phyloP scores from a whole-genome alignment of 2,113 vertebrate genomes.

The Gymnobelideus leadbeateri region DNA sequence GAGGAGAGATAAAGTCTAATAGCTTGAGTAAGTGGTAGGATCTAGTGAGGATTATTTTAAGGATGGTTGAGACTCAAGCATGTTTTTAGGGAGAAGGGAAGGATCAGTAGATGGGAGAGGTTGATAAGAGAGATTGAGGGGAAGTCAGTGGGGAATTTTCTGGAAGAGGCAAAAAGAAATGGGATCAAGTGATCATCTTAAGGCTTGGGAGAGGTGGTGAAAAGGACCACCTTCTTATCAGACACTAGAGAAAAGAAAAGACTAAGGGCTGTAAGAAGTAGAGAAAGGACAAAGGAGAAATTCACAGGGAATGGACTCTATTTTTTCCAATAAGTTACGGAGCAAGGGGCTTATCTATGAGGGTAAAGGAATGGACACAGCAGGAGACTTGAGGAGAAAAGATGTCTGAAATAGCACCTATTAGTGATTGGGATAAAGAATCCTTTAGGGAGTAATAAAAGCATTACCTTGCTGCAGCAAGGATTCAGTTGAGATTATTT shows the following conservation, averaged over 20 bases:
- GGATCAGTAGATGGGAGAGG: not conserved
- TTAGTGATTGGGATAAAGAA: not conserved
- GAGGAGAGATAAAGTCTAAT: not conserved
- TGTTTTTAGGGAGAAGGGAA: not conserved
- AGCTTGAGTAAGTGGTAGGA: too few species aligned
- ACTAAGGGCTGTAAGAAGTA: not conserved
- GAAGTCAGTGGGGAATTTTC: not conserved
- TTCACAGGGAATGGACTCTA: not conserved
- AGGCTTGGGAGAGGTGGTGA: too few species aligned
- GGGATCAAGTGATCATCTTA: not conserved
- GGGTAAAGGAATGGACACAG: not conserved
- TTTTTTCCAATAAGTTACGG: not conserved
- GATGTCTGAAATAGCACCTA: not conserved
- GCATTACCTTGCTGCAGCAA: not conserved
- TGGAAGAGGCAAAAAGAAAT: too few species aligned
- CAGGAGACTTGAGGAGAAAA: not conserved
- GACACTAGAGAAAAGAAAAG: not conserved
- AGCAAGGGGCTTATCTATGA: not conserved
- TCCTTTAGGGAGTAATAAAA: not conserved
- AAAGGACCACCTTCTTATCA: not conserved
- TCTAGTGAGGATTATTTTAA: too few species aligned
- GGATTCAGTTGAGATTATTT: not conserved
- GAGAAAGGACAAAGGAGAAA: not conserved
- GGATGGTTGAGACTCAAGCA: too few species aligned
- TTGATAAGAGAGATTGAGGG: not conserved